phyloP scores from a whole-genome alignment of 2,113 vertebrate species.

The Dicaeum eximium region DNA sequence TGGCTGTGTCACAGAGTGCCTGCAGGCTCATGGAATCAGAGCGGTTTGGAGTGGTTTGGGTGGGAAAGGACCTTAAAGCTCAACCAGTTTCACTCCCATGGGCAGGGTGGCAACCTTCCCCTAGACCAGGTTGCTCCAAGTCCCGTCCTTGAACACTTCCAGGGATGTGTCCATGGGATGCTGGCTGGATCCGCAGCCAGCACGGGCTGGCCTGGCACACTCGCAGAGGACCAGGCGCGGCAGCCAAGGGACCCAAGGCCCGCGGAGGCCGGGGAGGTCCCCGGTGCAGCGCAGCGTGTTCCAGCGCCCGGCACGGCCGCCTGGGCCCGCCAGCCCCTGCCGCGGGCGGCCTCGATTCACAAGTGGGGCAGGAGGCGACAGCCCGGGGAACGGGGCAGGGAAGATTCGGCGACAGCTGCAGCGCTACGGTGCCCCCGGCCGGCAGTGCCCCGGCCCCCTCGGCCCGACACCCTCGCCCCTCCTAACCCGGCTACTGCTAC shows the following conservation, averaged over 20 bases:
- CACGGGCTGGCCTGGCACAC: background rate
- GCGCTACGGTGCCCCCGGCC: background rate
- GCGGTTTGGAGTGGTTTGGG: background rate
- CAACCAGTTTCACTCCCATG: background rate
- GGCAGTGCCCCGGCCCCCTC: too few relatives aligned
- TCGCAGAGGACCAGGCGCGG: background rate
- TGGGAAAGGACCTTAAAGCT: background rate
- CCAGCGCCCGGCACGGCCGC: background rate
- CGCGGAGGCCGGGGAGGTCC: background rate
- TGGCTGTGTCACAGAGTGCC: background rate
- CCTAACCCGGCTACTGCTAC: background rate
- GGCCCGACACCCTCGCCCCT: background rate
- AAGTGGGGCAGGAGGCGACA: background rate
- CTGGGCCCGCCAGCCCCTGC: background rate
- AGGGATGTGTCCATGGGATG: fast-evolving
- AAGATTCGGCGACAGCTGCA: background rate
- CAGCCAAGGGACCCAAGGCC: fast-evolving
- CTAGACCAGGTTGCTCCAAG: background rate
- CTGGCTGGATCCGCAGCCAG: background rate
- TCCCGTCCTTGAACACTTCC: background rate
- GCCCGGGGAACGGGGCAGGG: background rate
- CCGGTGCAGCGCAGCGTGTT: fast-evolving
- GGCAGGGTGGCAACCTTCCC: background rate
- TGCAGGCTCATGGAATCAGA: background rate
- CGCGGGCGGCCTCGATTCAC: background rate